phyloP scores from a whole-genome alignment of 2,113 vertebrate genomes.

The Donacobius atricapilla region DNA sequence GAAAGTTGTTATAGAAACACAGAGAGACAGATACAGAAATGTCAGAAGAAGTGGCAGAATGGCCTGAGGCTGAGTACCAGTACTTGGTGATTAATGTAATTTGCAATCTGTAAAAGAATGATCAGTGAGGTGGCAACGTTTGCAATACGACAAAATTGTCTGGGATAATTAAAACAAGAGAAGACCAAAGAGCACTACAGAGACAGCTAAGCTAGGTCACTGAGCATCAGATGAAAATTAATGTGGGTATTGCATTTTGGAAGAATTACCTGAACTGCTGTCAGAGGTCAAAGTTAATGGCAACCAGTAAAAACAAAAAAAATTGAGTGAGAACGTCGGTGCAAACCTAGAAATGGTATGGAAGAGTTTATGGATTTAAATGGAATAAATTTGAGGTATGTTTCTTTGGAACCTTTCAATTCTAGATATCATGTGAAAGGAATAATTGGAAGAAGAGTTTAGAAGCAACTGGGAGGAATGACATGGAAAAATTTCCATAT shows the following conservation, averaged over 20 bases:
- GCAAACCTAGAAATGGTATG: neutral
- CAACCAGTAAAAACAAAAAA: neutral
- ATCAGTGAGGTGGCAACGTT: neutral
- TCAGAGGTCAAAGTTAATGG: neutral
- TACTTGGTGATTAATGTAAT: neutral
- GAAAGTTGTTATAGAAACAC: neutral
- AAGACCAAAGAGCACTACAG: neutral
- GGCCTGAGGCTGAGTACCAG: neutral
- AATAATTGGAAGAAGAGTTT: neutral
- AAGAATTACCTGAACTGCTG: neutral
- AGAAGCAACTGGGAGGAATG: neutral
- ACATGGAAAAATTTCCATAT: neutral
- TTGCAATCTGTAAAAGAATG: conserved; percentile 6
- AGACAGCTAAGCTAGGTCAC: neutral
- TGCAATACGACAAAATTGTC: conserved; percentile 14
- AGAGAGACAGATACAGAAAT: neutral
- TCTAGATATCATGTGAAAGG: neutral
- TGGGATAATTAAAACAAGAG: conserved; percentile 35
- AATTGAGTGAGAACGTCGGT: neutral
- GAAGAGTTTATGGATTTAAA: neutral
- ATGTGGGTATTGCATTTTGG: neutral
- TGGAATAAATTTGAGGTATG: neutral
- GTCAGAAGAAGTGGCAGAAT: neutral
- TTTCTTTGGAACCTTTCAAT: neutral
- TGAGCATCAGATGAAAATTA: neutral